Evolutionary conservation across 1,140 invertebrate species (phyloP), one percentile per base, ranked within the genome.

Genomic region (Oedothorax gibbosus): DNA sequence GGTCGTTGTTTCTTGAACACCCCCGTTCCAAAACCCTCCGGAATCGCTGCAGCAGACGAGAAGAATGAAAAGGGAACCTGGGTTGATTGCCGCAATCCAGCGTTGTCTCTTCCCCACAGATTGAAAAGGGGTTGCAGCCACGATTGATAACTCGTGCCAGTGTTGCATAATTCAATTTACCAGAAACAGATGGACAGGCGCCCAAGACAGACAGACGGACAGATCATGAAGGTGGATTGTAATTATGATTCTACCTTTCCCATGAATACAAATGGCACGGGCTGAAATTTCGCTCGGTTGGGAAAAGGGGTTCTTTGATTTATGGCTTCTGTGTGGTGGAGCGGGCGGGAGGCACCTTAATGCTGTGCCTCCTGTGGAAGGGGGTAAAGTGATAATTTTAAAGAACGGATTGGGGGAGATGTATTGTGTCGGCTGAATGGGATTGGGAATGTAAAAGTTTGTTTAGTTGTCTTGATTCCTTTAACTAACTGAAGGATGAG

Each of bases 181-280:
- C 53, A 11, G 35, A 56, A 72, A 82, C 80, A 82, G 80, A 82
- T 73, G 69, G 80, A 82, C 75, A 77, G 49, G 75, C 35, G 54
- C 75, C 51, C 72, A 75, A 68, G 64, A 79, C 80, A 82, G 68
- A 82, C 80, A 71, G 49, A 82, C 68, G 68, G 80, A 82, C 80
- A 82, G 68, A 82, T 82, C 80, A 82, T 82, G 80, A 82, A 53
- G 80, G 68, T 53, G 76, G 68, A 82, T 82, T 82, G 80, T 82
- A 82, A 82, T 82, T 82, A 82, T 82, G 65, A 82, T 82, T 82
- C 80, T 73, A 82, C 80, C 80, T 82, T 82, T 82, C 80, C 80
- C 80, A 82, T 82, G 80, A 82, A 82, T 82, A 82, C 80, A 82
- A 82, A 82, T 82, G 80, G 56, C 54, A 15, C 80, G 6, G 66